Conservation (phyloP, 2,113 vertebrate genomes). For the Neopipo cinnamomea region DNA sequence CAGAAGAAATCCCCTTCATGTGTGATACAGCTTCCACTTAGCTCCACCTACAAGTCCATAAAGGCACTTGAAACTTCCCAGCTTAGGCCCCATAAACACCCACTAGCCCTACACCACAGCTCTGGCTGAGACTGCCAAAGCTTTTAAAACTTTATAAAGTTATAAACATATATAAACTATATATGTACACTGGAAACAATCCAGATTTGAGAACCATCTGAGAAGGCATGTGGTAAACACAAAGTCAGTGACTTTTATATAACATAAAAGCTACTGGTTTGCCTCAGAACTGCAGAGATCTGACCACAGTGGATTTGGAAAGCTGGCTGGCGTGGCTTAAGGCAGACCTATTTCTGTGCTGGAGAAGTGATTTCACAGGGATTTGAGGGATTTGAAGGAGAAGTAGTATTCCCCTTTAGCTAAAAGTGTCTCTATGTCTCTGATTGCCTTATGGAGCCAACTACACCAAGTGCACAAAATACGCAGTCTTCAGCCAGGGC, state of each 20-base stretch:
- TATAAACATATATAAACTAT: constrained; percentile 16
- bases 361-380: background rate
- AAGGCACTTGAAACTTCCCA: background rate
- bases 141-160: constrained; percentile 41
- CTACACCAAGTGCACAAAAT: background rate
- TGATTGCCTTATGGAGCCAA: background rate
- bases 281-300: background rate
- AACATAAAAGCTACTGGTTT: background rate
- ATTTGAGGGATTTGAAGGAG: background rate
- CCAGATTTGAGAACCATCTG: background rate
- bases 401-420: background rate
- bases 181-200: background rate
- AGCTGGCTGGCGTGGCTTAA: background rate
- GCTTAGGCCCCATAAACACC: background rate
- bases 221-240: background rate
- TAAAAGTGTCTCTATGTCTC: background rate
- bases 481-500: background rate
- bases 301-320: background rate
- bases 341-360: background rate
- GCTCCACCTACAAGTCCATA: background rate
- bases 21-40: background rate
- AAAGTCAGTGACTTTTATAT: background rate
- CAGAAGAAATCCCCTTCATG: background rate
- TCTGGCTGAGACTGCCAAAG: background rate
- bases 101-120: background rate